Evolutionary conservation across 1,140 invertebrate species (phyloP), one percentile per base, ranked within the genome.

Genomic region (Trichogramma pretiosum): DNA sequence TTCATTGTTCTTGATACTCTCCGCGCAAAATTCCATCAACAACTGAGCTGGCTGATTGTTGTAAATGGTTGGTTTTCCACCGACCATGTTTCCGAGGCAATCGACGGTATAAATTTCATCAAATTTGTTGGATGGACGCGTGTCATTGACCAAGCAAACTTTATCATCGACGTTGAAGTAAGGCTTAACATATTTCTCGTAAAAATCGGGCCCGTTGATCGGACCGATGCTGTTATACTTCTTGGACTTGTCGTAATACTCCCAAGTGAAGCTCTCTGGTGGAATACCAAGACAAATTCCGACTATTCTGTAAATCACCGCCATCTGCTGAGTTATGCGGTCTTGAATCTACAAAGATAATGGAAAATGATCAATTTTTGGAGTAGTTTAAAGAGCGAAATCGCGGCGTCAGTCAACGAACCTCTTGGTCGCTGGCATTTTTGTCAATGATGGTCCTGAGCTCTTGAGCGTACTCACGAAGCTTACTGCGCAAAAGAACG

Each of bases 191-290:
- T 84, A 77, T 37, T 81, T 74, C 44, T 84, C 74, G 61, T 94
- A 93, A 63, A 93, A 93, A 36, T 91, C 78, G 2, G 81, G 54
- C 8, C 89, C 85, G 5, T 81, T 82, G 1, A 93, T 74, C 0
- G 85, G 81, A 0, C 88, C 89, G 39, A 92, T 70, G 14, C 66
- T 77, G 38, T 84, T 75, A 64, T 85, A 91, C 16, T 72, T 69
- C 63, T 93, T 93, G 8, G 81, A 79, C 61, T 92, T 93, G 58
- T 89, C 86, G 66, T 91, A 91, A 67, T 86, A 93, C 54, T 88
- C 87, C 81, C 85, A 93, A 1, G 78, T 85, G 59, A 93, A 85
- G 22, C 76, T 82, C 50, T 85, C 77, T n/a, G 81, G 77, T 3
- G 90, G 89, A 26, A 86, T 80, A 38, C 87, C 87, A 61, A 85